Conservation (phyloP, 2,888 invertebrate genomes). For the Cerastis leucographa region DNA sequence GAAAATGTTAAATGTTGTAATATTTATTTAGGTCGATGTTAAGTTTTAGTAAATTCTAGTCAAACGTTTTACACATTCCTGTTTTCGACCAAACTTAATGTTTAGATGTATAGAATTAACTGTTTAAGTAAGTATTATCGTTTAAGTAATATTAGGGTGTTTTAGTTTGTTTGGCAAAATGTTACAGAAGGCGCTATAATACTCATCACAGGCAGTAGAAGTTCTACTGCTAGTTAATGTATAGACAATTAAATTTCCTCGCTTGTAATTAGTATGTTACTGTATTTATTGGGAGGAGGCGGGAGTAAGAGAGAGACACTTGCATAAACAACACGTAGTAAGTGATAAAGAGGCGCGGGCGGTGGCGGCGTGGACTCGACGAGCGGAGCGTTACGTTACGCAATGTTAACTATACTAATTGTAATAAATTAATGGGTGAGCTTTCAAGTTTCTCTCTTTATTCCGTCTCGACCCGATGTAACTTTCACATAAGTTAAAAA, state of each 20-base stretch:
- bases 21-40: conserved; percentile 89
- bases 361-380: conserved; percentile 70
- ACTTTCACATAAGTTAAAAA: conserved; percentile 72
- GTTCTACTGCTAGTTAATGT: conserved; percentile 62
- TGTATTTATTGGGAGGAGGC: conserved; percentile 69
- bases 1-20: conserved; percentile 85
- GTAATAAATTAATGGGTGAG: conserved; percentile 80
- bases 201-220: conserved; percentile 60
- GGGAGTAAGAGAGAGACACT: conserved; percentile 65
- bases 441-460: conserved; percentile 77
- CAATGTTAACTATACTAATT: conserved; percentile 86
- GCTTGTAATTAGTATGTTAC: conserved; percentile 71
- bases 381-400: conserved; percentile 78
- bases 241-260: conserved; percentile 70
- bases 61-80: conserved; percentile 90
- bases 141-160: conserved; percentile 66
- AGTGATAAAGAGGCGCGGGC: conserved; percentile 64
- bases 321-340: conserved; percentile 54
- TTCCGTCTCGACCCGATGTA: conserved; percentile 64
- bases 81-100: conserved; percentile 89
- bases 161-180: conserved; percentile 61
- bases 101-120: conserved; percentile 75
- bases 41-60: conserved; percentile 91
- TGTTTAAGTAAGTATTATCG: conserved; percentile 60
- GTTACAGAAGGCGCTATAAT: conserved; percentile 52